Conservation (phyloP, 2,888 invertebrate species). For the Archips xylosteana region DNA sequence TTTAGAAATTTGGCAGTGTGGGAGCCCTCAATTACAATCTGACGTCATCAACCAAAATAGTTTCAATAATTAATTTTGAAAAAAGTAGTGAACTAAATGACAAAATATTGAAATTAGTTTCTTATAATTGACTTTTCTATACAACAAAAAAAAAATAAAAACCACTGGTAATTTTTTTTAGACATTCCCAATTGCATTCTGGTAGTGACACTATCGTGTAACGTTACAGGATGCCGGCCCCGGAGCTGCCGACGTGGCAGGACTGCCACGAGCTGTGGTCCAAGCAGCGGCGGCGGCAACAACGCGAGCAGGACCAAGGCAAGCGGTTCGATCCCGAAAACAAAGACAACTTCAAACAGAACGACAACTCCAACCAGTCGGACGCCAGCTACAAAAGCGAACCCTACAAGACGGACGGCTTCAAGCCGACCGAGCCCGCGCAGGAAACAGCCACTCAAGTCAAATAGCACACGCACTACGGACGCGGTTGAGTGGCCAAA, state of each 20-base stretch:
- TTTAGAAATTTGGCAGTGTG: too few relatives aligned
- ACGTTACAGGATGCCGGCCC: conserved; percentile 90
- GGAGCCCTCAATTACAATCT: too few relatives aligned
- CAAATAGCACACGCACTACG: conserved; percentile 72
- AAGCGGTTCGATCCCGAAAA: conserved; percentile 50
- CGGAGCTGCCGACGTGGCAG: conserved; percentile 96
- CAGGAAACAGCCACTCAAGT: conserved; percentile 72
- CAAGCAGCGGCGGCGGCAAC: conserved; percentile 95
- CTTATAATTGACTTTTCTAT: too few relatives aligned
- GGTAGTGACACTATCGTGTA: conserved; percentile 24
- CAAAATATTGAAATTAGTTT: too few relatives aligned
- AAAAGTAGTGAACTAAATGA: too few relatives aligned
- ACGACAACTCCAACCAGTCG: conserved; percentile 57
- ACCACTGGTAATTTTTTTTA: too few relatives aligned
- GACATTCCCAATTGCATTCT: too few relatives aligned
- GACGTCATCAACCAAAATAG: too few relatives aligned
- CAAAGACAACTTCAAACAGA: conserved; percentile 55
- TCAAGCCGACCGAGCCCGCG: conserved; percentile 64
- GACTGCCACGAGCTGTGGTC: conserved; percentile 99
- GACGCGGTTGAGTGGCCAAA: conserved; percentile 54
- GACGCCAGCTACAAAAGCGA: conserved; percentile 64
- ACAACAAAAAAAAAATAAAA: too few relatives aligned
- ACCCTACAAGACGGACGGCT: conserved; percentile 62
- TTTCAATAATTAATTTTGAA: too few relatives aligned
- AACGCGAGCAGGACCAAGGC: conserved; percentile 88